phyloP scores from a whole-genome alignment of 2,888 invertebrate species.

The Seira musarum region DNA sequence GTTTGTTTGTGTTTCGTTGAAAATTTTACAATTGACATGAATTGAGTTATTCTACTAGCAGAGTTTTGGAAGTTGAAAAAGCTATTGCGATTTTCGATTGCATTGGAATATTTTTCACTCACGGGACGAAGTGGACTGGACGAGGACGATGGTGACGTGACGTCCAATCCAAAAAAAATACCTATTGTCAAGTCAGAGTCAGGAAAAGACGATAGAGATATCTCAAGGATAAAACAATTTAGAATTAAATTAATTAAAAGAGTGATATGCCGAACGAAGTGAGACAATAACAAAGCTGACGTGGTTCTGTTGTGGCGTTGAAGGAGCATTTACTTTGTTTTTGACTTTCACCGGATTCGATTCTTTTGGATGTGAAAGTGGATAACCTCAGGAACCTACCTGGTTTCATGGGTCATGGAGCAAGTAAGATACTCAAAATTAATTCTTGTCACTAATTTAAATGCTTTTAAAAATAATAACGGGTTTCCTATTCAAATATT shows the following conservation, averaged over 20 bases:
- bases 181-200: not conserved
- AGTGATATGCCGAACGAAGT: not conserved
- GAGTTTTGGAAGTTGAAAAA: too few relatives aligned
- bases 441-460: slow-evolving; percentile 6
- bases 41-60: too few relatives aligned
- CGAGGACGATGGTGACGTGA: too few relatives aligned
- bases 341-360: not conserved
- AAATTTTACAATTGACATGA: too few relatives aligned
- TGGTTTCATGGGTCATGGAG: slow-evolving; percentile 67
- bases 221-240: too few relatives aligned
- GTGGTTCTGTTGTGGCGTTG: not conserved
- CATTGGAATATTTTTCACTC: too few relatives aligned
- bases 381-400: slow-evolving; percentile 46
- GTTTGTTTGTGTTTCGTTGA: too few relatives aligned
- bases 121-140: too few relatives aligned
- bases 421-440: slow-evolving; percentile 57
- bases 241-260: not conserved
- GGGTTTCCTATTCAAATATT: too few relatives aligned
- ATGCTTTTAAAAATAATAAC: not conserved
- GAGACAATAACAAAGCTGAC: not conserved
- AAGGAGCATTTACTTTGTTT: not conserved
- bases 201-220: too few relatives aligned
- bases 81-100: too few relatives aligned
- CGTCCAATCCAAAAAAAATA: not conserved
- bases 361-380: slow-evolving; percentile 27